These are phyloP conservation scores for Odontophorus gujanensis DNA, from an alignment of 2,113 vertebrate species.

Conservation along the genomic window DNA sequence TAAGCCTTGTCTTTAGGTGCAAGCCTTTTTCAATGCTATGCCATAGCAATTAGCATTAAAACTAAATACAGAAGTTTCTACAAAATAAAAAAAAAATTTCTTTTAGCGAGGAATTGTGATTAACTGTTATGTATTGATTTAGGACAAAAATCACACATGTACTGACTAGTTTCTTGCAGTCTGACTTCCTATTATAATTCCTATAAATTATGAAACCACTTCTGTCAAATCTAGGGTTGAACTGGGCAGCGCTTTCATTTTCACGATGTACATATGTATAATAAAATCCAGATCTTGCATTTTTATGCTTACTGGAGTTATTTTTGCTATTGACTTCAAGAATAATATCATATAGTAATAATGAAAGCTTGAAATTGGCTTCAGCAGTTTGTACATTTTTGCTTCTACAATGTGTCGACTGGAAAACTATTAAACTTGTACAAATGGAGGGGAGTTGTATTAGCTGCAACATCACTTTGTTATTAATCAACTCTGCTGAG, in stretches of 20 bases:
- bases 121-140: background rate
- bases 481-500: background rate
- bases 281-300: background rate
- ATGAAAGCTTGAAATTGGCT: background rate
- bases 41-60: background rate
- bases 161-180: background rate
- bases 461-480: background rate
- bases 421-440: background rate
- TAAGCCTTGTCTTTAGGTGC: background rate
- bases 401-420: background rate
- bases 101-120: background rate
- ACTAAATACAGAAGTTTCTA: background rate
- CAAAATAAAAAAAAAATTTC: background rate
- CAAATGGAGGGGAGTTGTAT: background rate
- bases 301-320: background rate
- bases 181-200: background rate
- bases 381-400: background rate
- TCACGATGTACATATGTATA: background rate
- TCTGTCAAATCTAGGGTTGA: background rate
- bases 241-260: background rate
- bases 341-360: background rate
- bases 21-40: background rate
- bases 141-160: background rate
- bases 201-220: background rate
- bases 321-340: background rate